phyloP scores from a whole-genome alignment of 53 echinoderm and acorn worm species.

The Henricia sp. region DNA sequence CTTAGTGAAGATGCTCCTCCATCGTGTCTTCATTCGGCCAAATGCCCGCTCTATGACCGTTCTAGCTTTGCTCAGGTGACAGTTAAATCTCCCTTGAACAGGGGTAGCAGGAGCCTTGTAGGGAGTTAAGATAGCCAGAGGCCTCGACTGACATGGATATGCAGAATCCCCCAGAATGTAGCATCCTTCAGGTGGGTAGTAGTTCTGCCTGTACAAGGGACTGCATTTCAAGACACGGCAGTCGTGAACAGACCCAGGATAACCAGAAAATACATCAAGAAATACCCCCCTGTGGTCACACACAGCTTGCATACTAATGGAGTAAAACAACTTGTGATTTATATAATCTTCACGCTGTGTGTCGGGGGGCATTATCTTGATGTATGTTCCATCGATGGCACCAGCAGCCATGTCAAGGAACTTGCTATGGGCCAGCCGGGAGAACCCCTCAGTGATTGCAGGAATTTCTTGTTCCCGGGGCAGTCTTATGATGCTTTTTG shows the following conservation, averaged over 20 bases:
- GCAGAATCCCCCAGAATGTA: conserved; percentile 15
- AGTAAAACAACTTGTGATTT: conserved; percentile 32
- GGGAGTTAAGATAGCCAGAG: neutral
- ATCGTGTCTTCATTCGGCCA: conserved; percentile 11
- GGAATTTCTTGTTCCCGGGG: neutral
- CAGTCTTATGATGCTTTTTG: conserved; percentile 9
- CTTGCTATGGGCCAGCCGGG: neutral
- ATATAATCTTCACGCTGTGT: conserved; percentile 54
- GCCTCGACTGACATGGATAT: conserved; percentile 7
- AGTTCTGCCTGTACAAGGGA: neutral
- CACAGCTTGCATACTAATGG: conserved; percentile 55
- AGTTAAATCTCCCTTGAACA: conserved; percentile 1
- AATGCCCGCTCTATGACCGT: conserved; percentile 9
- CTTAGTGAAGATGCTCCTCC: conserved; percentile 25
- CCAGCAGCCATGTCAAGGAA: conserved; percentile 50
- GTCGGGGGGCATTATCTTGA: conserved; percentile 54
- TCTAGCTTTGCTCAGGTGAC: neutral
- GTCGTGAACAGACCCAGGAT: conserved; percentile 33
- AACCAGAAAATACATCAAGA: conserved; percentile 23
- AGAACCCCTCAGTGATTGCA: conserved; percentile 2
- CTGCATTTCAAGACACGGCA: conserved; percentile 11
- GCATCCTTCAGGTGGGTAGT: conserved; percentile 22
- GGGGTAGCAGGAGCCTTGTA: neutral
- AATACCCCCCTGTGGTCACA: conserved; percentile 52
- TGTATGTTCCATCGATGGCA: conserved; percentile 69